Evolutionary conservation across 2,797 vertebrate species (phyloP), one percentile per base, ranked within the genome.

Genomic region (Peromyscus aztecus): DNA sequence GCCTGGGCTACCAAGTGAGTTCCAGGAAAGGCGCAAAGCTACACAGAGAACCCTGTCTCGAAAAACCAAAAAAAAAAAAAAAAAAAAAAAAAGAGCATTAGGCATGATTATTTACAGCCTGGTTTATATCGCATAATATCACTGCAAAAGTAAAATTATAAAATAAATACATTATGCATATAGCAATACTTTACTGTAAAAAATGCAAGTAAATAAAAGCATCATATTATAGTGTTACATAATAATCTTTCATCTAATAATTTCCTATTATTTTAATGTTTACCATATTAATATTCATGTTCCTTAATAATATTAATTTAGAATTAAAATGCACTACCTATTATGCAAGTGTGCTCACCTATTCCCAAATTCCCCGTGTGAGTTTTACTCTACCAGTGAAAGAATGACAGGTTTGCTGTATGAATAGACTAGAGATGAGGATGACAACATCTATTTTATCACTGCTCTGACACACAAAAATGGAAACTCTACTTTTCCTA

Each of bases 401-500:
- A 73, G 73, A 24, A 29, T 88, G 40, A 23, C 23, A 89, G 37
- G 24, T 46, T 80, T 92, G 29, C 34, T 43, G 21, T 75, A 78
- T 69, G n/a, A 94, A 76, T 21, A 77, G 37, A 16, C 34, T 73
- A 69, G 43, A 85, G 65, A 27, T 76, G 34, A 73, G 55, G 13
- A 73, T 73, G 40, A 78, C 37, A 92, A 49, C 14, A 4, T 52
- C 31, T 86, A 55, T 73, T 65, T 55, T 55, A 57, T 88, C 83
- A 89, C 78, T 81, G 49, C 61, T 73, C 43, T 69, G n/a, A 93
- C n/a, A 75, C 59, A 94, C 23, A 89, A 93, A 87, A 76, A 69
- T 4, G 14, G 14, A 61, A 76, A 73, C 9, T 65, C 37, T 55
- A 80, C 34, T 21, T 92, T 81, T 92, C 61, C 27, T 19, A 76